These are phyloP conservation scores for Drosophila ercepeae DNA, from an alignment of 1,140 invertebrate genomes.

Conservation along the genomic window DNA sequence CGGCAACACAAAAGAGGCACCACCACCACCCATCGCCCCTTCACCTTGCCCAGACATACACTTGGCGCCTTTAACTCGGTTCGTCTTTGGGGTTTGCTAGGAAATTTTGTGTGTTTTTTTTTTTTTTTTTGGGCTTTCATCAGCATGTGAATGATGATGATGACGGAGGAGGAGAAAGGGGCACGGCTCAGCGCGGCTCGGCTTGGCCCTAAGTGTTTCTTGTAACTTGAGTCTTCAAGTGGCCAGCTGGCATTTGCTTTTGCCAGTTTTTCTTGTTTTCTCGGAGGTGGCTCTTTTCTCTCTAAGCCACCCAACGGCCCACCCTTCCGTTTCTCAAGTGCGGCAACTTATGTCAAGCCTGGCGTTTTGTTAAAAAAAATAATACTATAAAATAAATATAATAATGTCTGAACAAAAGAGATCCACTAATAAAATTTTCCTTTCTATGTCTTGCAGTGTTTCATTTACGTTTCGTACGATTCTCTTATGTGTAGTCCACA, in stretches of 20 bases:
- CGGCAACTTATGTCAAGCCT: slow-evolving; percentile 62
- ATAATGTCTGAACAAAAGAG: slow-evolving; percentile 38
- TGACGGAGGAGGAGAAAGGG: slow-evolving; percentile 45
- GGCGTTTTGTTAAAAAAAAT: slow-evolving; percentile 65
- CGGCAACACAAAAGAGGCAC: slow-evolving; percentile 60
- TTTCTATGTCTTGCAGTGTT: slow-evolving; percentile 57
- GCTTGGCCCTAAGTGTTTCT: slow-evolving; percentile 73
- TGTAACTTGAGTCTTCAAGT: slow-evolving; percentile 81
- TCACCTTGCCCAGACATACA: slow-evolving; percentile 42
- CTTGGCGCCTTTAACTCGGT: slow-evolving; percentile 71
- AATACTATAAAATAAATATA: slow-evolving; percentile 58
- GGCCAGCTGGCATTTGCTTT: slow-evolving; percentile 75
- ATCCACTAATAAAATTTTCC: slow-evolving; percentile 59
- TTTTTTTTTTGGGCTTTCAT: slow-evolving; percentile 26
- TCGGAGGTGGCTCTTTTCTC: slow-evolving; percentile 12
- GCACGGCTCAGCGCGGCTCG: slow-evolving; percentile 22
- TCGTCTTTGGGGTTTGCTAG: slow-evolving; percentile 35
- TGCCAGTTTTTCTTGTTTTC: slow-evolving; percentile 68
- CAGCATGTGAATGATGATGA: slow-evolving; percentile 16
- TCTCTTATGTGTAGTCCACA: slow-evolving; percentile 49
- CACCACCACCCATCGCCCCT: slow-evolving; percentile 22
- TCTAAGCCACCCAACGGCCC: not conserved
- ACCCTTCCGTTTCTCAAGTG: slow-evolving; percentile 34
- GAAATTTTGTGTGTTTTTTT: slow-evolving; percentile 12
- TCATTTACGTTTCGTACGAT: slow-evolving; percentile 66